These are phyloP conservation scores for Nemopilema nomurai DNA, from an alignment of 30 jellyfish, hydroid and myxozoan genomes.

Conservation along the genomic window DNA sequence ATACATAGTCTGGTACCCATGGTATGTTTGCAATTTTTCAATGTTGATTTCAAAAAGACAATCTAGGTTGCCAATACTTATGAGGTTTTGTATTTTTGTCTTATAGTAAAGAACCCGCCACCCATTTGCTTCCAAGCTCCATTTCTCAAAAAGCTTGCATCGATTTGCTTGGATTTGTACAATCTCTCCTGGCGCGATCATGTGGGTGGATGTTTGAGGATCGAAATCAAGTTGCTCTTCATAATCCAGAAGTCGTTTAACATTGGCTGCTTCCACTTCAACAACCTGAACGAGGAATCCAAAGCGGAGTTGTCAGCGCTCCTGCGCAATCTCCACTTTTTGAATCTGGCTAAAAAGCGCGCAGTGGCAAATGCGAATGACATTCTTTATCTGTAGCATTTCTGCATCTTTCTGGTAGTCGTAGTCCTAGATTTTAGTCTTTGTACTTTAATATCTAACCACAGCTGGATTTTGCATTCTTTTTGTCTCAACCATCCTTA, in stretches of 20 bases:
- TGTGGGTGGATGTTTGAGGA: conserved; percentile 61
- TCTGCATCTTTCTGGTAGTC: no score
- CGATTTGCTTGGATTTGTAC: conserved; percentile 52
- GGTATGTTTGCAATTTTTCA: background rate
- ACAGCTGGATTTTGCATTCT: no score
- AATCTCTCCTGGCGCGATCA: conserved; percentile 47
- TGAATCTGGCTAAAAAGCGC: no score
- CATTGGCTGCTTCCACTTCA: conserved; percentile 59
- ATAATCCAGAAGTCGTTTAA: conserved; percentile 16
- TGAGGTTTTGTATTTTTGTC: background rate
- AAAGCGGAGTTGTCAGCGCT: background rate
- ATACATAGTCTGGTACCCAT: background rate
- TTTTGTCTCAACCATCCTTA: no score
- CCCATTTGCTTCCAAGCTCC: conserved; percentile 67
- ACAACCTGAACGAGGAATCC: conserved; percentile 19
- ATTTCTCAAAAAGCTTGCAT: conserved; percentile 36
- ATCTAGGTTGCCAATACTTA: background rate
- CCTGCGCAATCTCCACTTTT: conserved; percentile 2
- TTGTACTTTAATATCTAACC: no score
- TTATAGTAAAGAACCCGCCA: conserved; percentile 65
- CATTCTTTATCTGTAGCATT: no score
- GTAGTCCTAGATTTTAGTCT: no score
- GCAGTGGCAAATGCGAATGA: no score
- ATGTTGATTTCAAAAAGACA: background rate
- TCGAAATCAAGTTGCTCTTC: conserved; percentile 36